Conservation (phyloP, 2,797 vertebrate species). For the Sebastes vulpes region DNA sequence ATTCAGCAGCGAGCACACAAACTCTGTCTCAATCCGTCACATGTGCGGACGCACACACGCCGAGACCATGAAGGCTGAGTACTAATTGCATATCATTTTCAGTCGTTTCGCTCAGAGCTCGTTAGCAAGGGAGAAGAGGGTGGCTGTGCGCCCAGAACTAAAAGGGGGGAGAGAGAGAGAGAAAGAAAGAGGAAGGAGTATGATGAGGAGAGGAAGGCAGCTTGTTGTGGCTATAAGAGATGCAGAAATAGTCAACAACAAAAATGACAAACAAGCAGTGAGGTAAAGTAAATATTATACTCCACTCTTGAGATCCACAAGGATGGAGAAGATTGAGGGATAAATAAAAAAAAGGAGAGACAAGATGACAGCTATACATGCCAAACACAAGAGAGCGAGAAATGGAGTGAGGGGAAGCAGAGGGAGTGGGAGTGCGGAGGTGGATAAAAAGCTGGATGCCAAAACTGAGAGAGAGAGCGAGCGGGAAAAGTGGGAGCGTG, state of each 20-base stretch:
- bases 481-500: slow-evolving; percentile 72
- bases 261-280: slow-evolving; percentile 13
- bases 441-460: slow-evolving; percentile 59
- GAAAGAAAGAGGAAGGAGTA: slow-evolving; percentile 1
- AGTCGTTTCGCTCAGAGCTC: slow-evolving; percentile 64
- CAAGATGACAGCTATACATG: slow-evolving; percentile 25
- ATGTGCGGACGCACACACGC: not conserved
- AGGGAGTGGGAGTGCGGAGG: slow-evolving; percentile 52
- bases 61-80: slow-evolving; percentile 24
- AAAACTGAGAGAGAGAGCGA: slow-evolving; percentile 13
- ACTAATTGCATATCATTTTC: slow-evolving; percentile 80
- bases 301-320: slow-evolving; percentile 5
- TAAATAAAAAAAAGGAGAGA: slow-evolving; percentile 9
- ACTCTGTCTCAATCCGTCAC: slow-evolving; percentile 19
- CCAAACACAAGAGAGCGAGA: slow-evolving; percentile 15
- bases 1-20: not conserved
- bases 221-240: slow-evolving; percentile 25
- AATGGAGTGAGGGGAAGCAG: slow-evolving; percentile 27
- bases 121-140: slow-evolving; percentile 64
- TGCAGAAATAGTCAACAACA: slow-evolving; percentile 2
- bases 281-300: slow-evolving; percentile 25
- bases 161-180: slow-evolving; percentile 20
- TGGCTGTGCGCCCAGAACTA: slow-evolving; percentile 64
- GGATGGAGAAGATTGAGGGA: slow-evolving; percentile 25
- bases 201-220: not conserved